A percentile compares a stretch with the other conserved stretches of the same genome.
Evolutionary conservation across 2,113 vertebrate genomes (phyloP).

Genomic region (Pholis gunnellus): DNA sequence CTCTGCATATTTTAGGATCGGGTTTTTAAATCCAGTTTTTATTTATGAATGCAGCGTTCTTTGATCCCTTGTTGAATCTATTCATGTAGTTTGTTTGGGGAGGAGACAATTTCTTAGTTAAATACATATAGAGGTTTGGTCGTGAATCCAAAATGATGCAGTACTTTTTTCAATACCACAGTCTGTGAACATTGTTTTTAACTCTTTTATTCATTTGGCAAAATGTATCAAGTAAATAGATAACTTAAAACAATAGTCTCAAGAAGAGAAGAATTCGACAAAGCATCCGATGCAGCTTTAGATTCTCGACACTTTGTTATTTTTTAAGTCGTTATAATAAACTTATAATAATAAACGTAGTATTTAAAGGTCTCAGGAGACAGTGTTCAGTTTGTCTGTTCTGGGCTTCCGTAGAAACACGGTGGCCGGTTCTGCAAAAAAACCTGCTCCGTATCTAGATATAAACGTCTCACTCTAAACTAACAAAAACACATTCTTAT

Average conservation of each 20-base stretch:
- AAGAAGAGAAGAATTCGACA: too few relatives aligned
- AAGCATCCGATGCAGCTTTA: too few relatives aligned
- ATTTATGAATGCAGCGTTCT: neutral
- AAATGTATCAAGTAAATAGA: neutral
- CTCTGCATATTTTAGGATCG: slow-evolving; percentile 1
- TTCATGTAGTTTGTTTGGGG: neutral
- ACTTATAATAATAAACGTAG: neutral
- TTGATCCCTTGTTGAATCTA: neutral
- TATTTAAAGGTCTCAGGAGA: neutral
- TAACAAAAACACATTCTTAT: too few relatives aligned
- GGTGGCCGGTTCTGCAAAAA: too few relatives aligned
- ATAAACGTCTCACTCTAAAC: too few relatives aligned
- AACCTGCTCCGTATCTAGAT: too few relatives aligned
- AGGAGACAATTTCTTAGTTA: neutral
- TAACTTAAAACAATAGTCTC: neutral
- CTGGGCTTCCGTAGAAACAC: too few relatives aligned
- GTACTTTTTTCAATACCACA: neutral
- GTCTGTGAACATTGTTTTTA: neutral
- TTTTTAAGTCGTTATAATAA: neutral
- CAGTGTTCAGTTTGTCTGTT: too few relatives aligned
- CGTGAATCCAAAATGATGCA: neutral
- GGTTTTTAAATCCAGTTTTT: neutral
- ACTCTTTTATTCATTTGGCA: neutral
- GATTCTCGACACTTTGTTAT: too few relatives aligned
- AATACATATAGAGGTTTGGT: neutral